A percentile compares a stretch with the other conserved stretches of the same genome.
Conservation (phyloP, 2,113 vertebrate genomes). For the Chionodraco myersi region DNA sequence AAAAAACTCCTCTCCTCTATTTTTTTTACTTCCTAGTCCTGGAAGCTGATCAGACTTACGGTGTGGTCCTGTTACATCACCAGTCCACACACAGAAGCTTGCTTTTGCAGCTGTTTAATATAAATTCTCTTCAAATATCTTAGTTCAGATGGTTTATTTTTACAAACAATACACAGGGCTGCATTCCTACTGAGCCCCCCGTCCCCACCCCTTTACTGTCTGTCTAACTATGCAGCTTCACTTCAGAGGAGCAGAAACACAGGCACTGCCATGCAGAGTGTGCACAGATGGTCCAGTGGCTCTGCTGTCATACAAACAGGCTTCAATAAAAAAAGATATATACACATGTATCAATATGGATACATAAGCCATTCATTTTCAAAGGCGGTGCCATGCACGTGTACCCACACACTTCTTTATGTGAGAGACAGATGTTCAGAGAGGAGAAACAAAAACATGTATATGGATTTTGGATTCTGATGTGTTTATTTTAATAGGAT, state of each 20-base stretch:
- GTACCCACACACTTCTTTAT: slow-evolving; percentile 37
- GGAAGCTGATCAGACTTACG: slow-evolving; percentile 69
- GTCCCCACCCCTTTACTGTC: slow-evolving; percentile 81
- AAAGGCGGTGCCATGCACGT: slow-evolving; percentile 41
- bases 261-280: slow-evolving; percentile 66
- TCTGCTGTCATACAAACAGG: slow-evolving; percentile 86
- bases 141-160: slow-evolving; percentile 97
- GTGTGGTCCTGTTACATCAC: slow-evolving; percentile 87
- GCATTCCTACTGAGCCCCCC: slow-evolving; percentile 87
- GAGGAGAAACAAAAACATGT: slow-evolving; percentile 45
- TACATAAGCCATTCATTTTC: slow-evolving; percentile 78
- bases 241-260: slow-evolving; percentile 74
- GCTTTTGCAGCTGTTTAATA: slow-evolving; percentile 98
- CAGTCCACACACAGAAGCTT: slow-evolving; percentile 87
- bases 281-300: slow-evolving; percentile 91
- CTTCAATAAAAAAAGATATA: slow-evolving; percentile 82
- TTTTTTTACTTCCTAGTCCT: slow-evolving; percentile 44
- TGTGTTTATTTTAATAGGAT: slow-evolving; percentile 76
- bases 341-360: slow-evolving; percentile 78
- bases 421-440: slow-evolving; percentile 71
- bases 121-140: slow-evolving; percentile 96
- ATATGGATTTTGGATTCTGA: slow-evolving; percentile 68
- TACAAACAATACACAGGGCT: slow-evolving; percentile 96
- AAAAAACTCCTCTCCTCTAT: slow-evolving; percentile 43
- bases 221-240: slow-evolving; percentile 80